phyloP scores from a whole-genome alignment of 2,113 vertebrate species.

The Ovis canadensis region DNA sequence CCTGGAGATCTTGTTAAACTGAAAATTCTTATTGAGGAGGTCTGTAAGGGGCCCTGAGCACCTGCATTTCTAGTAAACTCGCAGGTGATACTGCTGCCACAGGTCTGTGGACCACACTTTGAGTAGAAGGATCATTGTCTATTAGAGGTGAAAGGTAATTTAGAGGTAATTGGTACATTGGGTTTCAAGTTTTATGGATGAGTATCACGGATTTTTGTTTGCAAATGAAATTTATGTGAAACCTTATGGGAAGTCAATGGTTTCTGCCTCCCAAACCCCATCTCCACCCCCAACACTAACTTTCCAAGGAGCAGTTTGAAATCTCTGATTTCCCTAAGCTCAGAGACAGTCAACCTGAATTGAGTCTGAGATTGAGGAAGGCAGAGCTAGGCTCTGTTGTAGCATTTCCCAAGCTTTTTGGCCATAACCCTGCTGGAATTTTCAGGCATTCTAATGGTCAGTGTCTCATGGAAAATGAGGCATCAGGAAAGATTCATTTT shows the following conservation, averaged over 20 bases:
- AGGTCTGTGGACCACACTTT: neutral
- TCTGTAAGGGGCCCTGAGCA: neutral
- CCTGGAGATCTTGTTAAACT: neutral
- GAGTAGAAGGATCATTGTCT: neutral
- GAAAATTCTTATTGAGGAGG: neutral
- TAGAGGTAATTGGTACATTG: neutral
- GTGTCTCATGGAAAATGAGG: slow-evolving; percentile 13
- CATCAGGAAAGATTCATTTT: neutral
- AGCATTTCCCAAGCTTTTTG: neutral
- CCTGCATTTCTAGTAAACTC: neutral
- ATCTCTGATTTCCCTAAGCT: neutral
- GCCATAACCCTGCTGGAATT: neutral
- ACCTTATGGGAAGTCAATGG: neutral
- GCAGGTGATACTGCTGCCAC: neutral
- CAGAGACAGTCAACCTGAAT: neutral
- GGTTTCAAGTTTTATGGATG: neutral
- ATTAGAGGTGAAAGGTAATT: neutral
- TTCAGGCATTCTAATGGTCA: slow-evolving; percentile 25
- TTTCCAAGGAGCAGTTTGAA: neutral
- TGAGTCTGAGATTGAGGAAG: neutral
- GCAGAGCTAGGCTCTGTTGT: neutral
- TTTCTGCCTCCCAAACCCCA: neutral
- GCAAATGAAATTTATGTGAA: neutral
- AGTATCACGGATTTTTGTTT: neutral
- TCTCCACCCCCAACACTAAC: neutral